These are phyloP conservation scores for Athalia cordata DNA, from an alignment of 2,888 invertebrate species.

Conservation along the genomic window DNA sequence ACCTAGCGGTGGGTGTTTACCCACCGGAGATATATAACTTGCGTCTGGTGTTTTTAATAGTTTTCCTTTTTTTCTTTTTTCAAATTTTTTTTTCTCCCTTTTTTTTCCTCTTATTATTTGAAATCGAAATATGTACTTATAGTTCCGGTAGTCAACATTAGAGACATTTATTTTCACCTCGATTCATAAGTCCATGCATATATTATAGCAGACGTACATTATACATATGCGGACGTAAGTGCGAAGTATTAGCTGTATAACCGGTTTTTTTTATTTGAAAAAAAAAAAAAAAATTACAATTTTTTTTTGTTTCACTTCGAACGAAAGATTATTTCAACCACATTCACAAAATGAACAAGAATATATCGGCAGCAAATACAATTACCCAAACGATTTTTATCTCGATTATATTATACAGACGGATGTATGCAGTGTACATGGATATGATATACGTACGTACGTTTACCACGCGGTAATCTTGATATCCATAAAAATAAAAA, in stretches of 20 bases:
- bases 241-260: conserved; percentile 21
- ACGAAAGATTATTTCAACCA: conserved; percentile 1
- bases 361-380: conserved; percentile 19
- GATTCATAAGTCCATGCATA: neutral
- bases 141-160: conserved; percentile 41
- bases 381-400: conserved; percentile 10
- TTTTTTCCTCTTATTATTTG: neutral
- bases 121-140: conserved; percentile 22
- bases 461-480: neutral
- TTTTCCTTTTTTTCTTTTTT: neutral
- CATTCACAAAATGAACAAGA: neutral
- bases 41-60: neutral
- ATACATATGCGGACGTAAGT: neutral
- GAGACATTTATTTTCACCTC: conserved; percentile 38
- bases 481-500: neutral
- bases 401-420: neutral
- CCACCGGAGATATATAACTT: too few species aligned
- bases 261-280: conserved; percentile 11
- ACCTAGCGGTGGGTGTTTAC: too few species aligned
- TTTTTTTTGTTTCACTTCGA: neutral
- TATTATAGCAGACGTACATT: conserved; percentile 3
- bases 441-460: neutral
- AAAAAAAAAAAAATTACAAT: neutral
- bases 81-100: neutral
- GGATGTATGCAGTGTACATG: neutral